A percentile compares a stretch with the other conserved stretches of the same genome.
Conservation (phyloP, 1,140 invertebrate genomes). For the Procambarus virginalis region DNA sequence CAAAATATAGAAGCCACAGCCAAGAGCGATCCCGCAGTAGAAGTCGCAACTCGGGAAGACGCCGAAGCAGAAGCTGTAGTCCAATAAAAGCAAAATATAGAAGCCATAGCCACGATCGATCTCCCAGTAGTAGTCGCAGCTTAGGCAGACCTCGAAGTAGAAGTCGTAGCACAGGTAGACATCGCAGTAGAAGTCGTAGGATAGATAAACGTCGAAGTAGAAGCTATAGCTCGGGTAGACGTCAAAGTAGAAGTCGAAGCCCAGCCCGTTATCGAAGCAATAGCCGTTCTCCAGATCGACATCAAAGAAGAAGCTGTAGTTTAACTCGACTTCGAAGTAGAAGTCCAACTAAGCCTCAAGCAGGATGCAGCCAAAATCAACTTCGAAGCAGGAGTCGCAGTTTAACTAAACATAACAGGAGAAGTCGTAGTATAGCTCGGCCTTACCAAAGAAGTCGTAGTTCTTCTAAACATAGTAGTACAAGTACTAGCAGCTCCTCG, state of each 20-base stretch:
- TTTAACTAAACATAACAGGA: not conserved
- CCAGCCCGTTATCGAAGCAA: not conserved
- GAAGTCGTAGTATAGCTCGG: not conserved
- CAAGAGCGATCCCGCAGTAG: not conserved
- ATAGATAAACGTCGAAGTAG: not conserved
- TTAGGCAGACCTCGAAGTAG: not conserved
- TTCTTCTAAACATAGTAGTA: not conserved
- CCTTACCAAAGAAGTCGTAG: not conserved
- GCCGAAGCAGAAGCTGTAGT: not conserved
- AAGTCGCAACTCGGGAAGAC: not conserved
- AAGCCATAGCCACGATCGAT: slow-evolving; percentile 11
- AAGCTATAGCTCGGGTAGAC: not conserved
- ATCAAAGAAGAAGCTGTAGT: not conserved
- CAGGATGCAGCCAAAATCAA: not conserved
- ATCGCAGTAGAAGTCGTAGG: not conserved
- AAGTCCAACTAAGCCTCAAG: not conserved
- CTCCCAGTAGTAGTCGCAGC: slow-evolving; percentile 1
- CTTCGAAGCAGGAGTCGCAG: not conserved
- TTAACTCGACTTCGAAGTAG: not conserved
- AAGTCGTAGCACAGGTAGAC: not conserved
- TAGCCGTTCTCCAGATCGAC: not conserved
- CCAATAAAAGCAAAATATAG: not conserved
- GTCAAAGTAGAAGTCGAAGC: slow-evolving; percentile 15
- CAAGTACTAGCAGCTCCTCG: not conserved
- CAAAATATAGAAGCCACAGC: slow-evolving; percentile 5